Percentiles rank a stretch among this genome's conserved stretches.
Conservation (phyloP, 2,888 invertebrate species). For the Leptura quadrifasciata region DNA sequence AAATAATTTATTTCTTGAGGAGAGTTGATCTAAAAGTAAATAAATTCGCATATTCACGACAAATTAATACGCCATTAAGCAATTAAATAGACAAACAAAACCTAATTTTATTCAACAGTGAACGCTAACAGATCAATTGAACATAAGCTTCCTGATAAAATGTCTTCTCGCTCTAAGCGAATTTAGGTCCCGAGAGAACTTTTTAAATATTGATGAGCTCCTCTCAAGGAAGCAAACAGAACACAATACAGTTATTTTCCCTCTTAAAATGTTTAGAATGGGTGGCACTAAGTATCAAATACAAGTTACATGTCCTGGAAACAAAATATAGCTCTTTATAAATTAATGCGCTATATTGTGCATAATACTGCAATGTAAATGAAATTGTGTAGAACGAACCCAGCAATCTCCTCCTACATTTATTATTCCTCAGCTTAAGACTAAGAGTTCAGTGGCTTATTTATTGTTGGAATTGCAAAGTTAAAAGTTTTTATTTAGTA, state of each 20-base stretch:
- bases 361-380: slow-evolving; percentile 5
- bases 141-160: slow-evolving; percentile 21
- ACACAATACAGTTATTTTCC: slow-evolving; percentile 17
- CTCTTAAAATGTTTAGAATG: slow-evolving; percentile 17
- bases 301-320: slow-evolving; percentile 11
- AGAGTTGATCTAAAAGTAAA: background rate
- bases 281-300: background rate
- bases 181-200: slow-evolving; percentile 23
- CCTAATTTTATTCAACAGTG: slow-evolving; percentile 19
- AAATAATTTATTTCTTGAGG: background rate
- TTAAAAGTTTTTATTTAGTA: background rate
- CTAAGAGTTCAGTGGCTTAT: background rate
- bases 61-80: slow-evolving; percentile 5
- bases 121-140: slow-evolving; percentile 26
- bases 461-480: background rate
- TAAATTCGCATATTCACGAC: background rate
- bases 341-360: slow-evolving; percentile 12
- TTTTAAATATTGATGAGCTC: slow-evolving; percentile 26
- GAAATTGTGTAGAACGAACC: slow-evolving; percentile 9
- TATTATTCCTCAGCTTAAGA: background rate
- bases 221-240: slow-evolving; percentile 20
- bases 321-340: slow-evolving; percentile 4
- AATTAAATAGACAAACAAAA: slow-evolving; percentile 18
- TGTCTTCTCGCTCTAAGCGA: slow-evolving; percentile 15
- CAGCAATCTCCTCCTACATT: background rate